Base-by-base conservation (phyloP, 2,113 vertebrate genomes). In the Semicossyphus pulcher region DNA sequence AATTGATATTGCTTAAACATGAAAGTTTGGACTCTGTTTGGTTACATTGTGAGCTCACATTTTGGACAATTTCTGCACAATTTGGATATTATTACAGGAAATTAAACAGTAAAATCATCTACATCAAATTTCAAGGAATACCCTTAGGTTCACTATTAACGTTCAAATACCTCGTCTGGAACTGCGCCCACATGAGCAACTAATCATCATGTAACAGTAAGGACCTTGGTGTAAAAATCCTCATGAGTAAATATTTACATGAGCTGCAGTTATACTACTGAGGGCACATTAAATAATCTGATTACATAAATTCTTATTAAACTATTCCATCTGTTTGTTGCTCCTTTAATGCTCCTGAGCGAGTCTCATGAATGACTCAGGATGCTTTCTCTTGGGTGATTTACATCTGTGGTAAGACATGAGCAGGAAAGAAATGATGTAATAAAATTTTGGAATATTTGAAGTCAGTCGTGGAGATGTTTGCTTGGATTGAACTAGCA, bases 221-320 rank as follows among this genome's bases (percentile, higher is more conserved):
- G 1, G 4, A 23, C n/a, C 15, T 9, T 26, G 5, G 6, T 34
- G 21, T n/a, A 42, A 54, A 56, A 20, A 25, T 28, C 14, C 10
- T 34, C 20, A 25, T 48, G 7, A 29, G n/a, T 14, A 15, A 20
- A 44, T 32, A 41, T 53, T 72, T 67, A 58, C 28, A 76, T 26
- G 44, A 67, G 48, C 66, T 80, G 25, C 56, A 62, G 6, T 36
- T 31, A 61, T 66, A 28, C 28, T 16, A 4, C 58, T 60, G 20
- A 69, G 20, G 21, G 54, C 3, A 7, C 1, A 16, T 32, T 11
- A 15, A 47, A 53, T 0, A 11, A 15, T 9, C 23, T 16, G 21
- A 56, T 56, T 8, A 32, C n/a, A n/a, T 15, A 1, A 10, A 5
- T 25, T 31, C 0, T 21, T 31, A 45, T 20, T 37, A 2, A 32